Evolutionary conservation across 2,888 invertebrate species (phyloP).

Genomic region (Globia sparganii): DNA sequence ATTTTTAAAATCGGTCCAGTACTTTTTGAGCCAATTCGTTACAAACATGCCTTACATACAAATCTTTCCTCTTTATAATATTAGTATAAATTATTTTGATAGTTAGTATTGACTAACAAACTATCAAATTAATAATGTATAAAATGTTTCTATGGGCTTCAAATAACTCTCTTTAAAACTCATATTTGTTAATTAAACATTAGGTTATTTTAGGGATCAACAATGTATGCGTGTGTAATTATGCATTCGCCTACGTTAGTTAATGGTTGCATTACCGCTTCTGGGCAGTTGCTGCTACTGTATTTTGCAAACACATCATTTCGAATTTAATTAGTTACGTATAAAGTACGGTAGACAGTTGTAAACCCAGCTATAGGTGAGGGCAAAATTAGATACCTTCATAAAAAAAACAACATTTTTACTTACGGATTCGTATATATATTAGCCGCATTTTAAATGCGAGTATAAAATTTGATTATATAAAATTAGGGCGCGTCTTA

Average conservation of each 20-base stretch:
- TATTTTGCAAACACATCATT: constrained; percentile 36
- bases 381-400: constrained; percentile 3
- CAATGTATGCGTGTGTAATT: not conserved
- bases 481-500: constrained; percentile 78
- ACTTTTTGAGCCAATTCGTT: no score
- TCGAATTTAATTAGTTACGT: constrained; percentile 33
- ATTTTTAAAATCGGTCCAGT: no score
- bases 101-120: no score
- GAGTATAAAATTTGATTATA: constrained; percentile 82
- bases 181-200: not conserved
- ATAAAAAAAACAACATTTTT: constrained; percentile 38
- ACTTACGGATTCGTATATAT: constrained; percentile 57
- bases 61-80: no score
- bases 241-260: not conserved
- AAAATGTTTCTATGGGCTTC: not conserved
- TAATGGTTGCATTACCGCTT: not conserved
- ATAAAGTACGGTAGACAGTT: constrained; percentile 13
- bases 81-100: no score
- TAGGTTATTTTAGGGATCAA: not conserved
- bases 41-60: no score
- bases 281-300: not conserved
- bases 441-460: constrained; percentile 73
- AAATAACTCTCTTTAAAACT: constrained; percentile 1
- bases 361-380: constrained; percentile 34
- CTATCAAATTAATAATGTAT: not conserved